Percentiles rank a stretch among this genome's conserved stretches.
Evolutionary conservation across 2,113 vertebrate genomes (phyloP).

Genomic region (Taurulus bubalis): DNA sequence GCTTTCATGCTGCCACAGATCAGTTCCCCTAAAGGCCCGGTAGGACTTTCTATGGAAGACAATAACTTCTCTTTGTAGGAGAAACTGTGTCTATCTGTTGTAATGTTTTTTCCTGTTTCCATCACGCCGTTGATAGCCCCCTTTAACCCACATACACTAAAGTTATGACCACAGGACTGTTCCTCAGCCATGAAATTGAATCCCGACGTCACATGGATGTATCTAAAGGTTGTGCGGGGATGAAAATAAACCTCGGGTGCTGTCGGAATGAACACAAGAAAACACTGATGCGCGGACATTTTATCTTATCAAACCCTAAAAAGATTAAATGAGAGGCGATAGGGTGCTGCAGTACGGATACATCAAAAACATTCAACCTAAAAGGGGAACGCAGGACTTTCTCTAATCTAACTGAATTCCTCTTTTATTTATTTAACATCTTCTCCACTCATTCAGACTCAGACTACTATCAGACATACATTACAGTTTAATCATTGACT

Average conservation of each 20-base stretch:
- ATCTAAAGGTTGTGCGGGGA: background rate
- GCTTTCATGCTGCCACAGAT: background rate
- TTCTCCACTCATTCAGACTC: background rate
- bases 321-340: background rate
- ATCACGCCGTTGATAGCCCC: conserved; percentile 19
- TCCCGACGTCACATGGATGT: conserved; percentile 4
- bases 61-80: background rate
- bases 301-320: conserved; percentile 10
- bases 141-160: background rate
- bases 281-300: background rate
- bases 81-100: background rate
- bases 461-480: too few relatives aligned
- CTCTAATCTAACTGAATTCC: background rate
- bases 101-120: conserved; percentile 32
- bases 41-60: background rate
- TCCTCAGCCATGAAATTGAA: conserved; percentile 59
- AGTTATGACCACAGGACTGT: conserved; percentile 8
- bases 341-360: background rate
- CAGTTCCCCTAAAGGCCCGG: background rate
- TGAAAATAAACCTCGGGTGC: background rate
- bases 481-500: background rate
- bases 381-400: background rate
- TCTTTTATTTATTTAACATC: background rate
- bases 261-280: background rate
- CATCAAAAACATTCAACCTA: background rate